Percentiles rank a stretch among this genome's conserved stretches.
Conservation (phyloP, 1,140 invertebrate species). For the Idris sp. region DNA sequence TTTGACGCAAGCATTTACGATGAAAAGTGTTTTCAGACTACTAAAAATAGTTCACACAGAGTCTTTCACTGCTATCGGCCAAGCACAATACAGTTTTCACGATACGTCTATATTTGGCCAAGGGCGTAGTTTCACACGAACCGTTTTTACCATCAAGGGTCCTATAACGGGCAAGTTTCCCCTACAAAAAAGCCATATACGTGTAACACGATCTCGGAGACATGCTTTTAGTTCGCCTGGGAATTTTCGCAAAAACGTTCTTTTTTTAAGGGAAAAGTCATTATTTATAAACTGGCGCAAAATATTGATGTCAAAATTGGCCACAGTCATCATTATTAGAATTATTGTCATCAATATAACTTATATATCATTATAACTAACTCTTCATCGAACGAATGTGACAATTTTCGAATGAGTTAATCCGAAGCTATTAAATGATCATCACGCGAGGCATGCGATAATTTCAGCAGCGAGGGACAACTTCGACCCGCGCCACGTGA, state of each 20-base stretch:
- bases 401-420: conserved; percentile 54
- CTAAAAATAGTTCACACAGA: conserved; percentile 22
- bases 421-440: conserved; percentile 62
- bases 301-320: too few relatives aligned
- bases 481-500: conserved; percentile 52
- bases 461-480: conserved; percentile 48
- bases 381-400: conserved; percentile 52
- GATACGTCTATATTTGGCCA: conserved; percentile 19
- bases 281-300: too few relatives aligned
- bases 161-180: neutral
- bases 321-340: too few relatives aligned
- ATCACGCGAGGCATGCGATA: conserved; percentile 60
- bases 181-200: conserved; percentile 8
- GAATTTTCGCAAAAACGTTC: too few relatives aligned
- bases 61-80: conserved; percentile 6
- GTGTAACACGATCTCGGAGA: conserved; percentile 20
- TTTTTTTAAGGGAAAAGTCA: too few relatives aligned
- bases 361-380: conserved; percentile 12
- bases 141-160: conserved; percentile 17
- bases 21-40: conserved; percentile 11
- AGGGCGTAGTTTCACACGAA: conserved; percentile 15
- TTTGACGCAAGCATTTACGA: conserved; percentile 11
- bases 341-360: conserved; percentile 14
- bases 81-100: conserved; percentile 28
- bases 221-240: neutral